Percentiles rank a stretch among this genome's conserved stretches.
These are phyloP conservation scores for Montipora foliosa DNA, from an alignment of 64 coral and sea anemone species.

Conservation along the genomic window DNA sequence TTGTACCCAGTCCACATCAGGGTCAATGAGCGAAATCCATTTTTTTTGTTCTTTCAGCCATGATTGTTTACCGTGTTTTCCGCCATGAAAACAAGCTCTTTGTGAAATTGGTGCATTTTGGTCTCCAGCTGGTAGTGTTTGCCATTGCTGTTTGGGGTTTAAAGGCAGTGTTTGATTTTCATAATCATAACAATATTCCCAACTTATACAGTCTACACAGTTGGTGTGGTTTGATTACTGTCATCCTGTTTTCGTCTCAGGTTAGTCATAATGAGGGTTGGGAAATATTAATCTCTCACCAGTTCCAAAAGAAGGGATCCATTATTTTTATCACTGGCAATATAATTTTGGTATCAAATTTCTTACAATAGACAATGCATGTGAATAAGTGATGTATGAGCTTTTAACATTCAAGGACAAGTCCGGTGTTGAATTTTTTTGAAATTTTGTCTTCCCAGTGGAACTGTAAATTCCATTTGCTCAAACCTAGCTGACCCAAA, in stretches of 20 bases:
- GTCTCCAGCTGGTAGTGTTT: conserved; percentile 89
- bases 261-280: conserved; percentile 11
- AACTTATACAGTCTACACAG: conserved; percentile 94
- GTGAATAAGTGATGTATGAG: no score
- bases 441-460: no score
- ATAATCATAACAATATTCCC: conserved; percentile 65
- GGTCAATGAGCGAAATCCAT: not conserved
- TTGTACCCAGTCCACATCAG: no score
- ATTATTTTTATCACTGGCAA: no score
- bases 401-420: no score
- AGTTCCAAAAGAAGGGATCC: no score
- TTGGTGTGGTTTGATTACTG: conserved; percentile 79
- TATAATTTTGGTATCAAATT: no score
- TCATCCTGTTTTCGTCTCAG: conserved; percentile 87
- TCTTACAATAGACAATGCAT: no score
- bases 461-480: no score
- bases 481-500: no score
- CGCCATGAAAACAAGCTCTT: conserved; percentile 83
- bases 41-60: conserved; percentile 59
- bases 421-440: no score
- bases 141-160: conserved; percentile 73
- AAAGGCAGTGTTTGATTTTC: conserved; percentile 97
- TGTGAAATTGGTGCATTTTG: conserved; percentile 92
- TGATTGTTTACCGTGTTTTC: conserved; percentile 96
- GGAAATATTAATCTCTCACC: no score